These are phyloP conservation scores for Spodoptera picta DNA, from an alignment of 2,888 invertebrate genomes.

Conservation along the genomic window DNA sequence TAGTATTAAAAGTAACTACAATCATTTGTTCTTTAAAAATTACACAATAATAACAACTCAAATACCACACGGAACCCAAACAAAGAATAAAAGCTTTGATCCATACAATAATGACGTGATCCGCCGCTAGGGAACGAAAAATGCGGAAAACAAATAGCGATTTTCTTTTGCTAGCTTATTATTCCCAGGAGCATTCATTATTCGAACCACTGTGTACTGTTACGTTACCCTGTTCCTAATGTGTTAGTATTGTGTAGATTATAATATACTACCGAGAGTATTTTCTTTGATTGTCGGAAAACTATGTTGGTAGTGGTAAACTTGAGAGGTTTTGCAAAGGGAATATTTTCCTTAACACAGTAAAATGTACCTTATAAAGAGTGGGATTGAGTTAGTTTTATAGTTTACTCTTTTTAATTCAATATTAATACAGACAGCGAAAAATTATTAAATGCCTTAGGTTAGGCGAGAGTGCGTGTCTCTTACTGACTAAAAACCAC, in stretches of 20 bases:
- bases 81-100: slow-evolving; percentile 62
- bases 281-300: slow-evolving; percentile 46
- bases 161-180: slow-evolving; percentile 88
- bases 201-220: slow-evolving; percentile 69
- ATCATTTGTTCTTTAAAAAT: too few relatives aligned
- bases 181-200: slow-evolving; percentile 85
- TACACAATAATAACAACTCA: neutral
- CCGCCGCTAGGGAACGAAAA: slow-evolving; percentile 76
- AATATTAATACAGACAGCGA: too few relatives aligned
- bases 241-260: slow-evolving; percentile 55
- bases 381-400: too few relatives aligned
- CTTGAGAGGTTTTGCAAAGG: too few relatives aligned
- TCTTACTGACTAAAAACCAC: too few relatives aligned
- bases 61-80: slow-evolving; percentile 56
- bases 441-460: too few relatives aligned
- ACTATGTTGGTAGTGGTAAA: slow-evolving; percentile 1
- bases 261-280: slow-evolving; percentile 30
- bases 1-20: too few relatives aligned
- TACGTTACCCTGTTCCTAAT: slow-evolving; percentile 49
- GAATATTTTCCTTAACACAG: too few relatives aligned
- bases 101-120: slow-evolving; percentile 83
- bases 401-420: too few relatives aligned
- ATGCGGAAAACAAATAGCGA: slow-evolving; percentile 84
- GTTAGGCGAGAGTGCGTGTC: too few relatives aligned
- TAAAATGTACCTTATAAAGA: too few relatives aligned